Evolutionary conservation across 2,797 vertebrate genomes (phyloP).

Genomic region (Spondyliosoma cantharus): DNA sequence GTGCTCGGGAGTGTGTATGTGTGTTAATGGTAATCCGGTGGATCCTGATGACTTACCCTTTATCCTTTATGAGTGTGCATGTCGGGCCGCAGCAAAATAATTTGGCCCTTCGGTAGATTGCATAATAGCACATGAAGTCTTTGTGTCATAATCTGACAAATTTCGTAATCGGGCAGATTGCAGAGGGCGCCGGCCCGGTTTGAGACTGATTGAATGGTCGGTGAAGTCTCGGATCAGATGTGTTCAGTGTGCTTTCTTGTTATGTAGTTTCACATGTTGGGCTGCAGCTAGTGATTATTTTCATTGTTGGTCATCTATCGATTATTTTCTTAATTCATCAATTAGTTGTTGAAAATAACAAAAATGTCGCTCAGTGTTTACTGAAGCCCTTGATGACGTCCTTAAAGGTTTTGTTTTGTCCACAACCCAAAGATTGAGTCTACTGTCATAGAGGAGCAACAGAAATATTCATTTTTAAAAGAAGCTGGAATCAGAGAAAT

Average conservation of each 20-base stretch:
- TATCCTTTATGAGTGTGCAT: conserved; percentile 70
- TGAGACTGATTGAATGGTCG: conserved; percentile 10
- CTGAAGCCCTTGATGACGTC: too few species aligned
- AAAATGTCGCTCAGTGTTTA: too few species aligned
- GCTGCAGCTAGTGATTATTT: too few species aligned
- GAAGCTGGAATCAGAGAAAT: too few species aligned
- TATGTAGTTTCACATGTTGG: background rate
- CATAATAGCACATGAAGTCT: conserved; percentile 59
- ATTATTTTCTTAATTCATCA: too few species aligned
- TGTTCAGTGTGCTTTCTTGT: background rate
- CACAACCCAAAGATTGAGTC: too few species aligned
- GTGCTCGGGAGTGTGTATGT: conserved; percentile 52
- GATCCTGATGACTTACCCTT: conserved; percentile 74
- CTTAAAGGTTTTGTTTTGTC: too few species aligned
- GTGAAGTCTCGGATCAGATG: background rate
- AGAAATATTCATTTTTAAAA: too few species aligned
- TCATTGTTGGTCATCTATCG: too few species aligned
- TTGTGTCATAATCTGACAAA: conserved; percentile 63
- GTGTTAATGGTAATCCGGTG: conserved; percentile 75
- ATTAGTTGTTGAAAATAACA: too few species aligned
- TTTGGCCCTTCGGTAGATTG: conserved; percentile 61
- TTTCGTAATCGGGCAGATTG: conserved; percentile 50
- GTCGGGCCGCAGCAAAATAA: conserved; percentile 54
- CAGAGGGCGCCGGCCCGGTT: conserved; percentile 2
- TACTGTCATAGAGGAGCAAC: too few species aligned